Evolutionary conservation across 2,797 vertebrate species (phyloP).

Genomic region (Fistularia commersonii): DNA sequence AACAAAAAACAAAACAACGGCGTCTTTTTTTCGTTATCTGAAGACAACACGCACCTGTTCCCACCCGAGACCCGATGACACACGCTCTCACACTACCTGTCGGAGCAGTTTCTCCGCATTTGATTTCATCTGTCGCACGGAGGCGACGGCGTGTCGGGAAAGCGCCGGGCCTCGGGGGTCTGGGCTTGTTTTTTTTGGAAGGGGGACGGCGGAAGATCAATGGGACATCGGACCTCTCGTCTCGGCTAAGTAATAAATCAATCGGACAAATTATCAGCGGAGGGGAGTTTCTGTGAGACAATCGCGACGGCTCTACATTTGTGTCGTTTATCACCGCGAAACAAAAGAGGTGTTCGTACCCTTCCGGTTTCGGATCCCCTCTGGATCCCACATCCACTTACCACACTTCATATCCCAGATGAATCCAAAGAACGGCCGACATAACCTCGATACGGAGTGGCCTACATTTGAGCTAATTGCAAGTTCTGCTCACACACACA

Average conservation of each 20-base stretch:
- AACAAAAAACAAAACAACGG: neutral
- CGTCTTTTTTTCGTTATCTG: too few species aligned
- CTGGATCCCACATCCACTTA: slow-evolving; percentile 21
- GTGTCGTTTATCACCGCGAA: too few species aligned
- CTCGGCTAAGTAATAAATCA: neutral
- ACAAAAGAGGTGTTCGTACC: too few species aligned
- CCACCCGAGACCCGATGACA: slow-evolving; percentile 1
- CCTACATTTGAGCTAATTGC: slow-evolving; percentile 61
- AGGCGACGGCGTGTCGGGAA: too few species aligned
- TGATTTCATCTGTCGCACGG: slow-evolving; percentile 29
- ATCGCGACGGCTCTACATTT: too few species aligned
- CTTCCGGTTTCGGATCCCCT: neutral
- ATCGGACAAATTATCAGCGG: too few species aligned
- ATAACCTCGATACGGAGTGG: slow-evolving; percentile 32
- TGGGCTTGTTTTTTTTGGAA: too few species aligned
- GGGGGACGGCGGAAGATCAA: slow-evolving; percentile 10
- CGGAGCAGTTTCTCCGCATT: slow-evolving; percentile 67
- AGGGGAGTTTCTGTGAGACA: too few species aligned
- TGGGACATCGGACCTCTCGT: slow-evolving; percentile 2
- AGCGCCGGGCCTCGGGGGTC: too few species aligned
- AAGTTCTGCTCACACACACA: slow-evolving; percentile 41
- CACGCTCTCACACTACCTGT: slow-evolving; percentile 62
- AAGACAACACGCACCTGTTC: too few species aligned
- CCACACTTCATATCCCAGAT: slow-evolving; percentile 20
- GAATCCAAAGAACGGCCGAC: slow-evolving; percentile 1